Conservation (phyloP, 2,113 vertebrate genomes). For the Periophthalmus modestus region DNA sequence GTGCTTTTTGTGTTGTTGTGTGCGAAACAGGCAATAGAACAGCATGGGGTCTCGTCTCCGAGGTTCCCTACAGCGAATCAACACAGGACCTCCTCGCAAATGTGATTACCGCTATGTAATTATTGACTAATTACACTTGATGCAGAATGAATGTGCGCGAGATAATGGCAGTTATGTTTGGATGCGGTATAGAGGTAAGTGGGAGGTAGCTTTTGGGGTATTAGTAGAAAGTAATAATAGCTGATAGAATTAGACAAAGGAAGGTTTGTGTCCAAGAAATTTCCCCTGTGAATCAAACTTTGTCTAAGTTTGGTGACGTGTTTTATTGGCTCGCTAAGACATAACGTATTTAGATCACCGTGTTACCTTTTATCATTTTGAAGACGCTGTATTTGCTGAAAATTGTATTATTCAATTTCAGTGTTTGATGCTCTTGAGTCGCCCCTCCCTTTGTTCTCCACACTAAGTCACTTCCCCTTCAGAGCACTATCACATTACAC, state of each 20-base stretch:
- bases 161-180: conserved; percentile 65
- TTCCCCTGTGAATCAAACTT: no score
- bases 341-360: no score
- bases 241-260: not conserved
- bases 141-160: conserved; percentile 54
- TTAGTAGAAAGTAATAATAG: not conserved
- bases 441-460: no score
- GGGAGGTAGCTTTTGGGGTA: not conserved
- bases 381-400: no score
- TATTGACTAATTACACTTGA: conserved; percentile 82
- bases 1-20: conserved; percentile 30
- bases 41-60: conserved; percentile 51
- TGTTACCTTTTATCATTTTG: no score
- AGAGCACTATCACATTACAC: no score
- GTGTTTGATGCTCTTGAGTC: no score
- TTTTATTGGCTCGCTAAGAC: no score
- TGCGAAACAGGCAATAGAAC: conserved; percentile 32
- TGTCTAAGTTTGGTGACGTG: no score
- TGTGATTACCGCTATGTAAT: conserved; percentile 80
- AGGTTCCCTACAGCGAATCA: conserved; percentile 69
- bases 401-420: no score
- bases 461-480: no score
- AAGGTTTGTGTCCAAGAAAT: not conserved
- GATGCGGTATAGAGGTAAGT: conserved; percentile 27
- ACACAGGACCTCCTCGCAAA: conserved; percentile 72